Evolutionary conservation across 2,888 invertebrate genomes (phyloP).

Genomic region (Oxyteleia sp.): DNA sequence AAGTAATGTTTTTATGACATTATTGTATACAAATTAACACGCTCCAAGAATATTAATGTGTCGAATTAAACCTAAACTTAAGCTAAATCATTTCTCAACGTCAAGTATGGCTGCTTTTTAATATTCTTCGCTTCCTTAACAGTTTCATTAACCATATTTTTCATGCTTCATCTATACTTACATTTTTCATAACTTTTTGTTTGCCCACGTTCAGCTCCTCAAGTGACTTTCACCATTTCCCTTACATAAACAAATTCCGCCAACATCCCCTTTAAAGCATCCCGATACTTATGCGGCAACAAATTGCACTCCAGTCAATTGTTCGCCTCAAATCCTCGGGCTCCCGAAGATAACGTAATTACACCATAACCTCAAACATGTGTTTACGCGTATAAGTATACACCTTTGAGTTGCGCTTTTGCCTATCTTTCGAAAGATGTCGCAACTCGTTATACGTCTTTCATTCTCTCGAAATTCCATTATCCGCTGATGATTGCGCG

Average conservation of each 20-base stretch:
- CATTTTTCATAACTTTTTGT: constrained; percentile 1
- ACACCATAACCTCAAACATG: constrained; percentile 24
- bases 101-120: too few species aligned
- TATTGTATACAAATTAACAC: too few species aligned
- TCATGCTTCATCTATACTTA: background rate
- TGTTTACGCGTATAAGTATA: constrained; percentile 25
- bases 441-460: constrained; percentile 32
- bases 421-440: constrained; percentile 3
- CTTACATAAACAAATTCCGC: constrained; percentile 40
- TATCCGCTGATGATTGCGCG: background rate
- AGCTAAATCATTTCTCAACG: too few species aligned
- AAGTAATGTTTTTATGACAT: too few species aligned
- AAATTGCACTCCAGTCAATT: constrained; percentile 24
- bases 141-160: too few species aligned
- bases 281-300: constrained; percentile 14
- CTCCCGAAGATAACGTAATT: constrained; percentile 10
- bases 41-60: too few species aligned
- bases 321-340: constrained; percentile 4
- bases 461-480: constrained; percentile 14
- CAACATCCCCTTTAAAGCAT: constrained; percentile 1
- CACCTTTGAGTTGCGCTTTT: background rate
- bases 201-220: background rate
- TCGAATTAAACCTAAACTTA: too few species aligned
- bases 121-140: too few species aligned
- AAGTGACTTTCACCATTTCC: constrained; percentile 36